These are phyloP conservation scores for Conus betulinus DNA, from an alignment of 1,140 invertebrate species.

Conservation along the genomic window DNA sequence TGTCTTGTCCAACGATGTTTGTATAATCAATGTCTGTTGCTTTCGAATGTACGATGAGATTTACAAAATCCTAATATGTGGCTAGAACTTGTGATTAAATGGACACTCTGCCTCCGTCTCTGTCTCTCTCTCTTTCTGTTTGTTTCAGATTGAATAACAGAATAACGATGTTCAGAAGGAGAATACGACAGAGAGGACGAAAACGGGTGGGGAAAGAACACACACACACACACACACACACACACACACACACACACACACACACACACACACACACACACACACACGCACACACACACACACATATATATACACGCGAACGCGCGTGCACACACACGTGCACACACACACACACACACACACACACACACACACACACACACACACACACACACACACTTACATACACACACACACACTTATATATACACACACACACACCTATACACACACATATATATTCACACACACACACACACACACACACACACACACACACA, in stretches of 20 bases:
- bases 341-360: not conserved
- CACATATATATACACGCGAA: not conserved
- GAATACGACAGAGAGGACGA: not conserved
- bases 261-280: not conserved
- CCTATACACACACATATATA: too few relatives aligned
- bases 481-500: too few relatives aligned
- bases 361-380: not conserved
- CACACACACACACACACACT: conserved; percentile 9
- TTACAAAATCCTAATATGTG: too few relatives aligned
- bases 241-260: not conserved
- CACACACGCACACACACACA: not conserved
- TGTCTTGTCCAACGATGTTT: too few relatives aligned
- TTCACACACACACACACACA: not conserved
- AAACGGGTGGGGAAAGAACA: not conserved
- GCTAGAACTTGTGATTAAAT: too few relatives aligned
- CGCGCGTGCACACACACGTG: not conserved
- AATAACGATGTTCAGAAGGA: too few relatives aligned
- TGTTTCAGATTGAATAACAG: too few relatives aligned
- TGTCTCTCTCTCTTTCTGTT: too few relatives aligned
- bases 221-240: conserved; percentile 2
- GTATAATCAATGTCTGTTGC: too few relatives aligned
- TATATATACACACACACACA: too few relatives aligned
- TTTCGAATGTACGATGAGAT: too few relatives aligned
- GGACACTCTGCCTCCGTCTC: too few relatives aligned
- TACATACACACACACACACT: conserved; percentile 1